These are phyloP conservation scores for Cataglyphis albicans DNA, from an alignment of 2,888 invertebrate genomes.

Conservation along the genomic window DNA sequence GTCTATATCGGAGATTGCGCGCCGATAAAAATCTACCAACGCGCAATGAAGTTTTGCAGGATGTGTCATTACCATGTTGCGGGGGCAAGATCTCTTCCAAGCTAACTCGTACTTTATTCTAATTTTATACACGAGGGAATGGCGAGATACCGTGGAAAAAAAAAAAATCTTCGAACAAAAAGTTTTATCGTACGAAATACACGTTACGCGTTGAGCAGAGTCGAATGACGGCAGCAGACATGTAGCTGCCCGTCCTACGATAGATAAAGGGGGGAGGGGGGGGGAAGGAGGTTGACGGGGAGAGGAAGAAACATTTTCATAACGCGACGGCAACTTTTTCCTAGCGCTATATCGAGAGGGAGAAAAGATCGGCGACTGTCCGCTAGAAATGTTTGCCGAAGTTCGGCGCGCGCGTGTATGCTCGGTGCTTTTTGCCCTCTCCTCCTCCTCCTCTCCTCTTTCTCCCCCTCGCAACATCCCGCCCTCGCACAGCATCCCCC, in stretches of 20 bases:
- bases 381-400: constrained; percentile 54
- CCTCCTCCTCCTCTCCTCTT: background rate
- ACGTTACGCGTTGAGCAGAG: background rate
- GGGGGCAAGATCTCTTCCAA: background rate
- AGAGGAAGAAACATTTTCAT: constrained; percentile 29
- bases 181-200: constrained; percentile 23
- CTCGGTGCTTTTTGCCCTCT: constrained; percentile 39
- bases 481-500: background rate
- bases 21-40: constrained; percentile 4
- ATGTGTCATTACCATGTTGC: background rate
- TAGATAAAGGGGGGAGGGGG: background rate
- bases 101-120: background rate
- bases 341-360: constrained; percentile 35
- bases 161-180: background rate
- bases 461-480: background rate
- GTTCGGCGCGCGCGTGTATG: constrained; percentile 47
- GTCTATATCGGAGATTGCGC: constrained; percentile 6
- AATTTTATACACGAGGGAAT: background rate
- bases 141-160: background rate
- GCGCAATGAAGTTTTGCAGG: background rate
- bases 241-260: background rate
- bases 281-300: background rate
- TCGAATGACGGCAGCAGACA: background rate
- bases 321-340: constrained; percentile 45
- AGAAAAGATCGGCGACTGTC: constrained; percentile 48